Base-by-base conservation (phyloP, 2,888 invertebrate genomes). In the Nemoura dubitans region DNA sequence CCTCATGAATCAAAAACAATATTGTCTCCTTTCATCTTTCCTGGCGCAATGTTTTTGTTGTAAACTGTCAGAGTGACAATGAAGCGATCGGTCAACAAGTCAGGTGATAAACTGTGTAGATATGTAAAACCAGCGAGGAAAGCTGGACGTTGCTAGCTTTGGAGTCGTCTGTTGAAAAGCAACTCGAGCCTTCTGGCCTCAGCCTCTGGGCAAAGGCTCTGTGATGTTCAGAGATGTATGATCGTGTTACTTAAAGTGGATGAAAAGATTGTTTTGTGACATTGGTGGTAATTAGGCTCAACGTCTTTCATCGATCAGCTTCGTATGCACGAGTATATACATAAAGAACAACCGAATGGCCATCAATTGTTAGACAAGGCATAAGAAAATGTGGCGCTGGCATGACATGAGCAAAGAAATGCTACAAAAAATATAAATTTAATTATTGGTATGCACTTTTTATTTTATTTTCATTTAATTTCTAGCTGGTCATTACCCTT, bases 41-140 rank as follows among this genome's bases (percentile, higher is more conserved):
- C 59, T 59, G 14, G 21, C 59, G 59, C 59, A 59, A 59, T 59
- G 59, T 59, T 59, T 59, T 59, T 82, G 83, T 83, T 36, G 43
- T 36, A 83, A 83, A 83, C 83, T 83, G 83, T 83, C 83, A 83
- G 26, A 43, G 83, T 83, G 83, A 83, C 83, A 83, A 83, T 83
- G 83, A 83, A 83, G 83, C 36, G 83, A 83, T 83, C 83, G 83
- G 83, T 83, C 83, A 83, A 83, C 83, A 43, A 25, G 83, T 42
- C 26, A 25, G 25, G 83, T 83, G 83, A 83, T 83, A 83, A 83
- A 83, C 83, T 83, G 83, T n/a, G 83, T 25, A 42, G 42, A 83
- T 83, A 59, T 59, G 59, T 59, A 59, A 59, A 59, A 21, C 59
- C 59, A 59, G 16, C 59, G 59, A 21, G 16, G 59, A 59, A 59